Conservation (phyloP, 2,113 vertebrate species). For the Copsychus sechellarum region DNA sequence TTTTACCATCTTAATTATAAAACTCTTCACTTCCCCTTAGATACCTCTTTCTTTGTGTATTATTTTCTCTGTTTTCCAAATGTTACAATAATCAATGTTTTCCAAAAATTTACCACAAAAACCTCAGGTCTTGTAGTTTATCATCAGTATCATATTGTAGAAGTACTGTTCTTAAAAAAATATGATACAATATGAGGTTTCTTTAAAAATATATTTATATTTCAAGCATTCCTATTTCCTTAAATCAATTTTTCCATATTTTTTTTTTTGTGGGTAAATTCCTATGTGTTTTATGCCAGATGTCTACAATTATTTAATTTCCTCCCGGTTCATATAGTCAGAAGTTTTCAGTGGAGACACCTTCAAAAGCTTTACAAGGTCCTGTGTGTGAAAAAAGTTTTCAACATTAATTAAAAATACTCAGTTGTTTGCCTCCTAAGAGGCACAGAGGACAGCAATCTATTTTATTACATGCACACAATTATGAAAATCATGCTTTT, state of each 20-base stretch:
- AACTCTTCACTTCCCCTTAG: background rate
- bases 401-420: background rate
- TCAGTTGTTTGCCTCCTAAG: background rate
- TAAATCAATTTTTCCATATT: background rate
- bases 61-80: background rate
- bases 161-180: background rate
- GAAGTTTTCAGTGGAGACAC: background rate
- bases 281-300: background rate
- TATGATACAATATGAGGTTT: accelerated
- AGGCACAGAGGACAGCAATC: background rate
- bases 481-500: background rate
- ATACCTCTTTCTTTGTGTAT: background rate
- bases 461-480: background rate
- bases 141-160: background rate
- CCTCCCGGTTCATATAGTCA: background rate
- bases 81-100: background rate
- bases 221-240: background rate
- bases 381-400: background rate
- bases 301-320: background rate
- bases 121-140: background rate
- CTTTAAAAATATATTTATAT: background rate
- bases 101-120: background rate
- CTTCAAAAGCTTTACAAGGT: background rate
- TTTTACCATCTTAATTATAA: background rate
- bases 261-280: background rate